phyloP scores from a whole-genome alignment of 2,113 vertebrate species.

The Hipposideros armiger region DNA sequence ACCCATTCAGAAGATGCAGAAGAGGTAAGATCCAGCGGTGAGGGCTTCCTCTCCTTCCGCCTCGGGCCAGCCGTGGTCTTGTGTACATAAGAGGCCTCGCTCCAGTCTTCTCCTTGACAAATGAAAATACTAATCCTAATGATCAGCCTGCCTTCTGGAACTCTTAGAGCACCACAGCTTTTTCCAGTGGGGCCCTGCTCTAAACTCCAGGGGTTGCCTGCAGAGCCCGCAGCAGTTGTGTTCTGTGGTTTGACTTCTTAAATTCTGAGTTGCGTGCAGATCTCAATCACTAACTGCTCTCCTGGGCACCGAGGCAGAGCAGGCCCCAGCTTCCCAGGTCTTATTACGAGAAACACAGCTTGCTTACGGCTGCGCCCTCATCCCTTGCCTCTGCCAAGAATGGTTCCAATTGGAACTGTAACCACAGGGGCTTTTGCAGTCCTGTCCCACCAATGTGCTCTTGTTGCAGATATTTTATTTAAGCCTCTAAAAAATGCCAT shows the following conservation, averaged over 20 bases:
- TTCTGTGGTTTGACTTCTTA: constrained; percentile 36
- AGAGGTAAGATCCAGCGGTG: constrained; percentile 91
- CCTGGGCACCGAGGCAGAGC: background rate
- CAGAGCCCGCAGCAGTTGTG: background rate
- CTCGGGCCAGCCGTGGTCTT: background rate
- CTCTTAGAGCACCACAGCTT: constrained; percentile 26
- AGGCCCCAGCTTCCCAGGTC: background rate
- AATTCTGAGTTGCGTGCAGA: background rate
- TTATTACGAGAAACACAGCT: background rate
- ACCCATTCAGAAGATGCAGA: constrained; percentile 96
- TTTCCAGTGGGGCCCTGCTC: background rate
- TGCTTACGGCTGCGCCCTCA: background rate
- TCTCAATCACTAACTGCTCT: background rate
- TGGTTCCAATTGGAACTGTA: background rate
- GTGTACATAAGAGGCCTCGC: background rate
- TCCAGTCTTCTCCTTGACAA: constrained; percentile 48
- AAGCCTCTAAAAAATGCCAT: background rate
- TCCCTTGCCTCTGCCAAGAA: background rate
- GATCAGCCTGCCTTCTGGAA: background rate
- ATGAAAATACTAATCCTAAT: background rate
- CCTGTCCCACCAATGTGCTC: background rate
- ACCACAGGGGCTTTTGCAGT: background rate
- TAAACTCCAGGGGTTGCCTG: background rate
- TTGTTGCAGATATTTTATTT: constrained; percentile 2
- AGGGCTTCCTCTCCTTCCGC: constrained; percentile 62